Evolutionary conservation across 2,797 vertebrate species (phyloP), one percentile per base, ranked within the genome.

Genomic region (Limosa lapponica): DNA sequence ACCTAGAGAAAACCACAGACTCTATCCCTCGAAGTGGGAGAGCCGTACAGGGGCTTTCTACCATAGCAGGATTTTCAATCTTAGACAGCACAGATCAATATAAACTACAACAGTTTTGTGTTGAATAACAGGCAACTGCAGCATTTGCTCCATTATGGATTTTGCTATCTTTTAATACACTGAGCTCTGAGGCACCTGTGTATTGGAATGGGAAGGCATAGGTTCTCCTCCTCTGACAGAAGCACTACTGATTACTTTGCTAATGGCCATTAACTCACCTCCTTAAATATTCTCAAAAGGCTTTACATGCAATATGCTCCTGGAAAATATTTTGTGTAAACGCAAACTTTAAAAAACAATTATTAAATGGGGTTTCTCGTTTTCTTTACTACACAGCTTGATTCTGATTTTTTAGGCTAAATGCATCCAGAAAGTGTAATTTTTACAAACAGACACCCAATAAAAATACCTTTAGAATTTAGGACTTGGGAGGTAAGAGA

Each of bases 321-420:
- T 39, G 79, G 59, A 67, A 93, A 41, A 59, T 44, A 59, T 16
- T 55, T 64, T 82, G 8, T 46, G 30, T 11, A 16, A 59, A 67
- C 44, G 11, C 1, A 1, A 87, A 30, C 3, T 22, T 44, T 55
- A 24, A 32, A 80, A 54, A 79, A 58, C 44, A 34, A 77, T 11
- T 16, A 70, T 36, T 66, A 72, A 44, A 59, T 16, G 0, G 0
- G 2, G 6, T 39, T 75, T 73, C 15, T n/a, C 0, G 0, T 37
- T 8, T 81, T 32, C 28, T 54, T 62, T 66, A 72, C 80, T 27
- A 34, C 19, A 25, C 16, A 39, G 36, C 30, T 86, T 5, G 0
- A 6, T 72, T 80, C 57, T 52, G 32, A 30, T 18, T 48, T 79
- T 67, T 78, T 34, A 49, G 18, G 14, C 10, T 46, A 66, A 73